Conservation (phyloP, 2,113 vertebrate species). For the Muntiacus muntjak region DNA sequence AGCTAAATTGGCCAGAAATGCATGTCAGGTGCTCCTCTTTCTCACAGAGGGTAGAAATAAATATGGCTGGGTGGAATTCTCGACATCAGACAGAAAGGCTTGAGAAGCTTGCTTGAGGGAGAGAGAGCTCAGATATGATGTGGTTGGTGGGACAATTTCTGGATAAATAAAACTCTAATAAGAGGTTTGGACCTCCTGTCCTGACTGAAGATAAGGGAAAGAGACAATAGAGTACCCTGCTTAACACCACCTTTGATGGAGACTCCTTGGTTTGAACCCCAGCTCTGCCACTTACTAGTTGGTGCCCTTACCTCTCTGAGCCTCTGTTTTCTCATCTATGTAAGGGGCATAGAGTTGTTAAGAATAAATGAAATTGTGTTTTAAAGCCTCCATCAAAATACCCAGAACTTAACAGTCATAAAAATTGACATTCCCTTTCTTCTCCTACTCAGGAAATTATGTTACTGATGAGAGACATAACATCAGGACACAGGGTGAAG, state of each 20-base stretch:
- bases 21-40: background rate
- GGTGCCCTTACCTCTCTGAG: background rate
- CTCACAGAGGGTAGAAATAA: background rate
- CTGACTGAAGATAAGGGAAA: background rate
- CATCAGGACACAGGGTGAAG: background rate
- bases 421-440: background rate
- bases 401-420: background rate
- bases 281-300: background rate
- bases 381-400: background rate
- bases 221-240: background rate
- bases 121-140: background rate
- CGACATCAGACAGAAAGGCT: background rate
- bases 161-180: background rate
- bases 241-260: background rate
- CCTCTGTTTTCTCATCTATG: constrained; percentile 2
- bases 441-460: background rate
- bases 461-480: background rate
- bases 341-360: background rate
- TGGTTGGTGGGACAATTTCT: background rate
- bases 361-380: background rate
- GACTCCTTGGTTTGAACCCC: background rate
- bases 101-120: background rate
- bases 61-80: background rate
- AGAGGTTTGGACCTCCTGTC: background rate
- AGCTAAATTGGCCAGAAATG: constrained; percentile 18